Conservation (phyloP, 2,888 invertebrate species). For the Drosophila suboccidentalis region DNA sequence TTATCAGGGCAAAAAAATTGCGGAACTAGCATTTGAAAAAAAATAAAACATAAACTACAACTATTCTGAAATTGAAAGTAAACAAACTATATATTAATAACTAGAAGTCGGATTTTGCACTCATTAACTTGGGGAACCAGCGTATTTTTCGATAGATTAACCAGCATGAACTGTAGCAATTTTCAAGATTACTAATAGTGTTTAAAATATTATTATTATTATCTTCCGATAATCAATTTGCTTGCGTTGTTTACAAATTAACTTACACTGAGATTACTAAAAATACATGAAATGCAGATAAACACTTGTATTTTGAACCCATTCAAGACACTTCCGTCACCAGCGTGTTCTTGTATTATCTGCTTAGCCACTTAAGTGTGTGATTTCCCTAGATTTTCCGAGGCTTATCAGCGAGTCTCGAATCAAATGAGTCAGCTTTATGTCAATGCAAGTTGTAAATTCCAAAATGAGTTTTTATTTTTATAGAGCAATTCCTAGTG, state of each 20-base stretch:
- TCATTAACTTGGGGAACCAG: no score
- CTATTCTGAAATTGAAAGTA: no score
- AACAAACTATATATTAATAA: no score
- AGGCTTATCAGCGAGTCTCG: constrained; percentile 2
- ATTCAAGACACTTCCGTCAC: background rate
- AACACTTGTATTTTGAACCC: background rate
- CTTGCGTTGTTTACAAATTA: no score
- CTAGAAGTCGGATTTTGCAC: no score
- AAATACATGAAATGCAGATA: background rate
- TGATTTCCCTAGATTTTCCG: constrained; percentile 4
- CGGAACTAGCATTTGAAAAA: background rate
- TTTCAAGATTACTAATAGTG: no score
- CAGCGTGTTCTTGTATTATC: background rate
- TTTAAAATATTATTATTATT: background rate
- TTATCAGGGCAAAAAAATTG: background rate
- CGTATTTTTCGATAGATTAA: no score
- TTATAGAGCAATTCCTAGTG: background rate
- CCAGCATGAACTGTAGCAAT: no score
- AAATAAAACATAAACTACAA: no score
- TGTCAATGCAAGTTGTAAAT: constrained; percentile 13
- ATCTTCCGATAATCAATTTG: background rate
- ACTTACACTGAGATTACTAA: no score
- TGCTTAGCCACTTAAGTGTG: constrained; percentile 9
- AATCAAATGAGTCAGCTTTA: constrained; percentile 33
- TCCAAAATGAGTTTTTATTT: background rate